Percentiles rank a stretch among this genome's conserved stretches.
These are phyloP conservation scores for Sphecodes monilicornis DNA, from an alignment of 2,888 invertebrate genomes.

Conservation along the genomic window DNA sequence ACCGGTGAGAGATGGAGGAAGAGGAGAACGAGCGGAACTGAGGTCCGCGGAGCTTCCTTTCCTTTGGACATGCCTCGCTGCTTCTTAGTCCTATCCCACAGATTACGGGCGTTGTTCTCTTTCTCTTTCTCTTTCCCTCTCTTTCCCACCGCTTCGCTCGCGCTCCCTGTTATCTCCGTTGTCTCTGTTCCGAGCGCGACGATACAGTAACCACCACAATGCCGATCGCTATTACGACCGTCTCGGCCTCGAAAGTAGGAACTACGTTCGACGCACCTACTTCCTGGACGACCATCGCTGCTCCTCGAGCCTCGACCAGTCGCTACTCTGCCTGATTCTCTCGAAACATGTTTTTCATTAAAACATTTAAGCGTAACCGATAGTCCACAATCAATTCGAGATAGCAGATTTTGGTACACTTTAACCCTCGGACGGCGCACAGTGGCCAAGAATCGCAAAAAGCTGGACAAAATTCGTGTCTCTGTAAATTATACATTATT, in stretches of 20 bases:
- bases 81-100: conserved; percentile 83
- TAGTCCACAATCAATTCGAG: background rate
- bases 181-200: conserved; percentile 43
- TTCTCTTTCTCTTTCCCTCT: conserved; percentile 37
- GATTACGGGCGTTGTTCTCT: conserved; percentile 67
- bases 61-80: conserved; percentile 82
- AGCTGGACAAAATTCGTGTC: too few species aligned
- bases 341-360: background rate
- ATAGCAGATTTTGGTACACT: background rate
- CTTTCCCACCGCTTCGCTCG: conserved; percentile 39
- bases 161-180: conserved; percentile 32
- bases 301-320: background rate
- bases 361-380: background rate
- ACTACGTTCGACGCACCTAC: conserved; percentile 76
- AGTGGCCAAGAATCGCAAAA: too few species aligned
- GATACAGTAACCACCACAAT: conserved; percentile 71
- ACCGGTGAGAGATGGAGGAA: conserved; percentile 71
- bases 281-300: conserved; percentile 61
- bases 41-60: conserved; percentile 84
- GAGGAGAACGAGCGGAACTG: conserved; percentile 84
- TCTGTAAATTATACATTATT: too few species aligned
- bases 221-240: conserved; percentile 77
- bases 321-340: background rate
- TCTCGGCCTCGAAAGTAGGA: conserved; percentile 70
- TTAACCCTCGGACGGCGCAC: background rate